Base-by-base conservation (phyloP, 2,888 invertebrate genomes). In the Spodoptera picta region DNA sequence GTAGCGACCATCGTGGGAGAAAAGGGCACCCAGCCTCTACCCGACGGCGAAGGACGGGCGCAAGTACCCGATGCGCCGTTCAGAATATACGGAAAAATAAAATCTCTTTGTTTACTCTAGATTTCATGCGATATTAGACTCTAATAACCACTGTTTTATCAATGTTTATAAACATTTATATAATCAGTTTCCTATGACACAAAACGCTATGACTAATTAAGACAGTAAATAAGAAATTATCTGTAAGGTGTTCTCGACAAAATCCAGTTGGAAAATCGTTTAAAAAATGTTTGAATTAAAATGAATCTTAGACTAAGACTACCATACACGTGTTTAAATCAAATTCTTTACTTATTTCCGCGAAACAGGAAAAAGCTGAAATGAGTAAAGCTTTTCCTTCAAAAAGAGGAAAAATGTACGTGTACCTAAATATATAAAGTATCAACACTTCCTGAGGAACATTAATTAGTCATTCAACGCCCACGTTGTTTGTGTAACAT, bases 11-110 rank as follows among this genome's bases (percentile, higher is more conserved):
- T 24, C 57, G 44, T 64, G 69, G 69, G 69, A 73, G 73, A 64
- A 64, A 71, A 64, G 64, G 69, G 56, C 42, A 59, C 46, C 57
- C 65, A 69, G 68, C 54, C 63, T 44, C 42, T 42, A 46, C 53
- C 52, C 60, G 61, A 57, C 57, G 42, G 45, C 42, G 10, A 54
- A 68, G 56, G 52, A 53, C 59, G 42, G 14, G 41, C 12, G 11
- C 19, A n/a, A 36, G 45, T 57, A 48, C 43, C 49, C 44, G 23
- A 52, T 14, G 27, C 23, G 7, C 31, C 48, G n/a, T 46, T n/a
- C 36, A 24, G 19, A 62, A 62, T 45, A 55, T 55, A 62, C 24
- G 45, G n/a, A 49, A 31, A 48, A 23, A 52, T 52, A 53, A 65
- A 63, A 49, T 45, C n/a, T 9, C 31, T 23, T 45, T 45, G 31